Evolutionary conservation across 2,797 vertebrate genomes (phyloP), one percentile per base, ranked within the genome.

Genomic region (Urocyon cinereoargenteus): DNA sequence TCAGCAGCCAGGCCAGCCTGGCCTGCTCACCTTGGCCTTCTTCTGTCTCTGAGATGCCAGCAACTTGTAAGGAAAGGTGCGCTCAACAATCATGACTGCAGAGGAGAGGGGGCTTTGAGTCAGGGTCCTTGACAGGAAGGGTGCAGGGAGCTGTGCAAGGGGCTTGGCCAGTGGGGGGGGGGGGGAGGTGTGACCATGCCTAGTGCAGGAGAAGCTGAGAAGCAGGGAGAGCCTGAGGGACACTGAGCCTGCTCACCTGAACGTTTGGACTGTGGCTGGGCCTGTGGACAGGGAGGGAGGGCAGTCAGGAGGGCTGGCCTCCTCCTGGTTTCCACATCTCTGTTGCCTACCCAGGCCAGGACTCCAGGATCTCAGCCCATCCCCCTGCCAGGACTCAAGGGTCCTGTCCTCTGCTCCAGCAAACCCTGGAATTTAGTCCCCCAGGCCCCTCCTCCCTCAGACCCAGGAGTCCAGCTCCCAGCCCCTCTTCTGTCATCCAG

Each of bases 21-120:
- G 22, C 31, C 21, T 1, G 40, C 94, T 94, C 62, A 95, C 97
- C 95, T 91, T 92, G 64, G 73, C 40, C 49, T 96, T 96, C 84
- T 9, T 93, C n/a, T 68, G 86, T 57, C 70, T 98, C 61, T 51
- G 94, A 61, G 62, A 5, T 0, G 34, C 9, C 36, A 16, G 34
- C 10, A 0, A 49, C 77, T 86, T 93, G 28, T 28, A 49, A 57
- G 92, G 77, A 49, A 96, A 87, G 45, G 18, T 13, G 61, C 36
- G 26, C 28, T 64, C 0, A 0, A 18, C 2, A 9, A 16, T 18
- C 16, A 11, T 7, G 21, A 14, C 97, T 97, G 45, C 31, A 11
- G 59, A 68, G 49, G 64, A 45, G 3, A 53, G 26, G 16, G 4
- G 4, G 45, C 7, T 3, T n/a, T 19, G 12, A 28, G 72, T 92